These are phyloP conservation scores for Notothenia rossii DNA, from an alignment of 2,113 vertebrate genomes.

Conservation along the genomic window DNA sequence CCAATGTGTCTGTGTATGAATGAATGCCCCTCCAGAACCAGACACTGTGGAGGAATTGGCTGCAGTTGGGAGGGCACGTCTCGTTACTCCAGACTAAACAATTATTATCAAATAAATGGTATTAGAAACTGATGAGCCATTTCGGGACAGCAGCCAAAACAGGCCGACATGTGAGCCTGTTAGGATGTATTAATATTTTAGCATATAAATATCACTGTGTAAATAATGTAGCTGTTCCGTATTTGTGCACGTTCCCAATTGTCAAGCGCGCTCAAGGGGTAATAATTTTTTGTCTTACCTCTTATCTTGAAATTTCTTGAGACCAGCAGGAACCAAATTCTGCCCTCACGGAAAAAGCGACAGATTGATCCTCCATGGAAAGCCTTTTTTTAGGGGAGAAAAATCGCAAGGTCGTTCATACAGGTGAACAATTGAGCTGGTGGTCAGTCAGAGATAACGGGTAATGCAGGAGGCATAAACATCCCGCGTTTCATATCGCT, in stretches of 20 bases:
- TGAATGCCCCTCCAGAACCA: constrained; percentile 23
- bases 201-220: constrained; percentile 28
- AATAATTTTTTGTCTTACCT: constrained; percentile 63
- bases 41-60: constrained; percentile 57
- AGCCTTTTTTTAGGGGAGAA: constrained; percentile 45
- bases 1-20: constrained; percentile 4
- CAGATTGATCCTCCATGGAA: constrained; percentile 73
- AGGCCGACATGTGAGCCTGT: constrained; percentile 24
- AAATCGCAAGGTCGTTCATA: constrained; percentile 75
- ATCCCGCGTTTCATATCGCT: constrained; percentile 72
- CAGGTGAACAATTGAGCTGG: constrained; percentile 71
- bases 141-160: constrained; percentile 24
- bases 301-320: constrained; percentile 76
- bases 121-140: constrained; percentile 28
- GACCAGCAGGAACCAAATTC: constrained; percentile 59
- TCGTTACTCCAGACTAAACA: constrained; percentile 45
- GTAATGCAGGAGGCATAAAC: constrained; percentile 57
- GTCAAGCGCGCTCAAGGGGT: constrained; percentile 27
- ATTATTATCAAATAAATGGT: constrained; percentile 46
- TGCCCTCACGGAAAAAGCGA: constrained; percentile 60
- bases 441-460: constrained; percentile 61
- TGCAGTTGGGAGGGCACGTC: constrained; percentile 61
- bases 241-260: constrained; percentile 26
- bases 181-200: constrained; percentile 21
- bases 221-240: constrained; percentile 29